phyloP scores from a whole-genome alignment of 2,797 vertebrate species.

The Brotula barbata region DNA sequence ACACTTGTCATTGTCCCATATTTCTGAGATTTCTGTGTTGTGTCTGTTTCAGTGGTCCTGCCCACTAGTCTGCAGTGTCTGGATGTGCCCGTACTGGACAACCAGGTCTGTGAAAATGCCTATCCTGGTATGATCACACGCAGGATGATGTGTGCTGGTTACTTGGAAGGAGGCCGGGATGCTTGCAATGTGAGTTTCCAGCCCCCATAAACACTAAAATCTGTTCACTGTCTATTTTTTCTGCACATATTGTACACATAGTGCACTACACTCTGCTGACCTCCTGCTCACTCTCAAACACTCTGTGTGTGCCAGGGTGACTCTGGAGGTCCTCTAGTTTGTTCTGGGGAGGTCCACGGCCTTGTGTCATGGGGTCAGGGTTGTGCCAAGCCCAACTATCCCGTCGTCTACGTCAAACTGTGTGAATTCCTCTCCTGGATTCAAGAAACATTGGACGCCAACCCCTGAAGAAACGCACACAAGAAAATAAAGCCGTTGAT shows the following conservation, averaged over 20 bases:
- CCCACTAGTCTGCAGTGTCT: slow-evolving; percentile 73
- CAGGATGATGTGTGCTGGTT: slow-evolving; percentile 80
- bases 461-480: slow-evolving; percentile 57
- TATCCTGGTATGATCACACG: slow-evolving; percentile 76
- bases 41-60: slow-evolving; percentile 44
- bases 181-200: slow-evolving; percentile 71
- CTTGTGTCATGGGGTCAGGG: slow-evolving; percentile 87
- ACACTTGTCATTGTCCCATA: no score
- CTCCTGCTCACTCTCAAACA: not conserved
- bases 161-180: slow-evolving; percentile 76
- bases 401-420: slow-evolving; percentile 84
- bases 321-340: slow-evolving; percentile 86
- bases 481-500: slow-evolving; percentile 45
- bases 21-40: not conserved
- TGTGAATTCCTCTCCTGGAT: slow-evolving; percentile 85
- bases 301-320: slow-evolving; percentile 75
- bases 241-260: not conserved
- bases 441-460: slow-evolving; percentile 52
- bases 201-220: not conserved
- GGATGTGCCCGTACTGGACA: slow-evolving; percentile 67
- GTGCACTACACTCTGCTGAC: not conserved
- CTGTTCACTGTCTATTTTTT: not conserved
- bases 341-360: slow-evolving; percentile 77
- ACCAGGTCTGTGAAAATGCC: slow-evolving; percentile 56
- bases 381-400: slow-evolving; percentile 74